Percentiles rank a stretch among this genome's conserved stretches.
Conservation (phyloP, 1,140 invertebrate species). For the Drosophila pseudoananassae region DNA sequence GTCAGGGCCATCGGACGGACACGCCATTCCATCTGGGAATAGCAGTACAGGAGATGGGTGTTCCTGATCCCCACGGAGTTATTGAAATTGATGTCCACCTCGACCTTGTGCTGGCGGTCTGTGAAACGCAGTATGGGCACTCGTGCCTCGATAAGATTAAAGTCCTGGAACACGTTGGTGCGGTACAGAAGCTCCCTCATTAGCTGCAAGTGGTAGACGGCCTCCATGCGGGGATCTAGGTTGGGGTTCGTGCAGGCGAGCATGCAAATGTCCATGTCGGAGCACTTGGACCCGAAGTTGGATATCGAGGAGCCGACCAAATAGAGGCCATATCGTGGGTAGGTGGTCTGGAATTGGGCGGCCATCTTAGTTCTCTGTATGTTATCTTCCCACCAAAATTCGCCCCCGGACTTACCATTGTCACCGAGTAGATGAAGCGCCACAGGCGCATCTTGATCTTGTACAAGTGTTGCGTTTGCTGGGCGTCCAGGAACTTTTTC, state of each 20-base stretch:
- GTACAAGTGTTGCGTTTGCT: constrained; percentile 92
- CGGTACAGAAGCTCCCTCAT: constrained; percentile 64
- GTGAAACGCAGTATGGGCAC: constrained; percentile 96
- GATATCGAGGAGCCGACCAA: constrained; percentile 98
- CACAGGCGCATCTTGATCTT: constrained; percentile 92
- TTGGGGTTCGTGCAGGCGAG: constrained; percentile 89
- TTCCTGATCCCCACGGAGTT: constrained; percentile 97
- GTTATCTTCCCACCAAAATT: background rate
- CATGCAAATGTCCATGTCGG: constrained; percentile 98
- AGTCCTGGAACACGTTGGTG: constrained; percentile 86
- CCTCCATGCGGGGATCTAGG: constrained; percentile 77
- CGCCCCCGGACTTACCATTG: constrained; percentile 86
- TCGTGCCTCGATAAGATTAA: constrained; percentile 95
- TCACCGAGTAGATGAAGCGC: constrained; percentile 90
- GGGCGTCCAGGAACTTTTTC: constrained; percentile 90
- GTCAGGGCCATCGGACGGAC: constrained; percentile 95
- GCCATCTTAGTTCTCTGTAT: background rate
- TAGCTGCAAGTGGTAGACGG: constrained; percentile 69
- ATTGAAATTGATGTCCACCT: constrained; percentile 98
- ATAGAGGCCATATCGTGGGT: constrained; percentile 93
- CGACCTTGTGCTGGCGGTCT: constrained; percentile 89
- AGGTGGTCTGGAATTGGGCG: constrained; percentile 85
- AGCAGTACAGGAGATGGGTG: constrained; percentile 97
- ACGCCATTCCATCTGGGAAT: constrained; percentile 96
- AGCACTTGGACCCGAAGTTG: constrained; percentile 95